Evolutionary conservation across 2,113 vertebrate genomes (phyloP), one percentile per base, ranked within the genome.

Genomic region (Callopanchax toddi): DNA sequence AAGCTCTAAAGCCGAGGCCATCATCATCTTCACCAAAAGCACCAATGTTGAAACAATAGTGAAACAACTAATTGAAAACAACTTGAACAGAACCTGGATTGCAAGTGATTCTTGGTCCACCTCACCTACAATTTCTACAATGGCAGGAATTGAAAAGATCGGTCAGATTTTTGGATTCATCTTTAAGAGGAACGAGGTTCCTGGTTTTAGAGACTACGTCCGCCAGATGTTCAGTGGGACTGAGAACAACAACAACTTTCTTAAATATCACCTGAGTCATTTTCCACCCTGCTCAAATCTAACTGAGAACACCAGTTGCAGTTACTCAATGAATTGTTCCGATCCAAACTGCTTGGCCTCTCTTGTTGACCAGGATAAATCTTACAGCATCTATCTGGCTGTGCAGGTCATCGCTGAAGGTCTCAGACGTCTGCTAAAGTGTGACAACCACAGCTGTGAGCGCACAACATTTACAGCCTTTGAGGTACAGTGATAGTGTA

Each of bases 101-200:
- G 89, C 89, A 23, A 79, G 81, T 39, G 84, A 90, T 46, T 0
- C 79, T 1, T 91, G 87, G 87, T 87, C 86, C 50, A 83, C 57
- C 13, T 77, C 75, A 1, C 0, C 4, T 21, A 21, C 1, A 0
- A 18, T 89, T 7, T 44, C 16, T 7, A 0, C 5, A 4, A 4
- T 76, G 15, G 11, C 11, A 2, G 64, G 7, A 9, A 85, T 86
- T n/a, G 0, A 71, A 23, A 29, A 2, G 34, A 57, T 61, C 0
- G 87, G 85, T 6, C 53, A 65, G 16, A 67, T 88, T 22, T 81
- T 75, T 6, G 87, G 87, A 22, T 87, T 89, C 18, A 71, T 66
- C 53, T 64, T 52, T 1, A 78, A 69, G 40, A 72, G 51, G 45
- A 67, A 74, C 0, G 22, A 68, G 1, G 76, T 90, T 9, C 80